Evolutionary conservation across 2,113 vertebrate species (phyloP), one percentile per base, ranked within the genome.

Genomic region (Prionailurus bengalensis): DNA sequence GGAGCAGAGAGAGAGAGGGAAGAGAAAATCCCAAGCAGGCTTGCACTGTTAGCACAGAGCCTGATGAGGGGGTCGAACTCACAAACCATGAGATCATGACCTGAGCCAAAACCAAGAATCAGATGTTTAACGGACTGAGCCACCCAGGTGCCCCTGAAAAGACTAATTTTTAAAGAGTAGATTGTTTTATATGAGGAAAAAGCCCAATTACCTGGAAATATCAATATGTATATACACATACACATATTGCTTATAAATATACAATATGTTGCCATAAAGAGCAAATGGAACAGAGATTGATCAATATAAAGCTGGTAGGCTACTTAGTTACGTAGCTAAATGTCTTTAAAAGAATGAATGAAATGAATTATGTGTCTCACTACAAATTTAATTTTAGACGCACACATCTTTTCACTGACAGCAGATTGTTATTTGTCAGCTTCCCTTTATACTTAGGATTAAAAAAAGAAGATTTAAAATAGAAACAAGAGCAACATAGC

Each of bases 401-500:
- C 1, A 80, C 15, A 55, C 15, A 42, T 83, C 21, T 91, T 55
- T 70, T 91, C 16, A 96, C 1, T 58, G 51, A 42, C 14, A 74
- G 13, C 23, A 70, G 5, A 12, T 58, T 90, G 39, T n/a, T 90
- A 51, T 86, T 68, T 95, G 7, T 42, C 39, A 73, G 23, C 23
- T 70, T 74, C 55, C 11, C 23, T 76, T 95, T 96, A 80, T 39
- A 80, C 5, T 70, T 53, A 39, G 7, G 7, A 31, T 79, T 61
- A 31, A 83, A 63, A 91, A 91, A 82, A 51, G 55, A 88, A 73
- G 5, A 48, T 83, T 66, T 96, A 68, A 95, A 83, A 80, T 68
- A 78, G 65, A 76, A 91, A 90, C 6, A 86, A 68, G 12, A 78
- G 25, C 33, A 89, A 63, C 5, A 87, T 21, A 84, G 27, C 7